These are phyloP conservation scores for Chanos chanos DNA, from an alignment of 2,797 vertebrate species.

Conservation along the genomic window DNA sequence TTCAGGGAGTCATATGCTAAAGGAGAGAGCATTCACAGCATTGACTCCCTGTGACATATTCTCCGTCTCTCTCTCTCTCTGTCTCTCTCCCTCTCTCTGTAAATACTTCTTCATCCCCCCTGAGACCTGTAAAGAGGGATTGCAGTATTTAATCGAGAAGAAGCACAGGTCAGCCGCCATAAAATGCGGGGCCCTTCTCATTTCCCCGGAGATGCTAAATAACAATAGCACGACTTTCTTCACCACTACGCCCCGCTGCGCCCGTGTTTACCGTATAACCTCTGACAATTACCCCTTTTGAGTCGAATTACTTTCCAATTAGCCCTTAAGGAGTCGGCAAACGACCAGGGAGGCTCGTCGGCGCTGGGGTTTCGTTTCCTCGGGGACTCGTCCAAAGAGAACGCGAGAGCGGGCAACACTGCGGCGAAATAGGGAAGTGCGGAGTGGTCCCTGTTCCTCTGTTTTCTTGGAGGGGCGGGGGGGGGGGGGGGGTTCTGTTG, in stretches of 20 bases:
- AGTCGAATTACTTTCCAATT: slow-evolving; percentile 11
- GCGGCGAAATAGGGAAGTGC: no score
- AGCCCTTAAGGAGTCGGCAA: slow-evolving; percentile 16
- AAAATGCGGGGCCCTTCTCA: background rate
- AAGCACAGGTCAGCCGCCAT: background rate
- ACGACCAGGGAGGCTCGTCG: slow-evolving; percentile 18
- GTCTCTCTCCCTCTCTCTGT: background rate
- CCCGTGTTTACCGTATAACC: slow-evolving; percentile 25
- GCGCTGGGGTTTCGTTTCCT: slow-evolving; percentile 14
- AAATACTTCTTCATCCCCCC: slow-evolving; percentile 5
- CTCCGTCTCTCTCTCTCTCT: background rate
- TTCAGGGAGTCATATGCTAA: no score
- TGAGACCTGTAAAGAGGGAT: background rate
- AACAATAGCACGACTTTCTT: slow-evolving; percentile 16
- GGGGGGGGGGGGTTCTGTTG: slow-evolving; percentile 17
- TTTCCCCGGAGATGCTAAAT: background rate
- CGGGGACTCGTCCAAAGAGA: background rate
- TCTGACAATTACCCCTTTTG: slow-evolving; percentile 22
- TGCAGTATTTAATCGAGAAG: slow-evolving; percentile 8
- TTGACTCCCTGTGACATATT: background rate
- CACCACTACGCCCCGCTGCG: no score
- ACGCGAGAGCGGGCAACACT: no score
- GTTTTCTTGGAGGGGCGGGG: slow-evolving; percentile 1
- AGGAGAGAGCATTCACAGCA: no score
- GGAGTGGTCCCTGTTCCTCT: no score